These are phyloP conservation scores for Invenusta paracnida DNA, from an alignment of 2,888 invertebrate genomes.

Conservation along the genomic window DNA sequence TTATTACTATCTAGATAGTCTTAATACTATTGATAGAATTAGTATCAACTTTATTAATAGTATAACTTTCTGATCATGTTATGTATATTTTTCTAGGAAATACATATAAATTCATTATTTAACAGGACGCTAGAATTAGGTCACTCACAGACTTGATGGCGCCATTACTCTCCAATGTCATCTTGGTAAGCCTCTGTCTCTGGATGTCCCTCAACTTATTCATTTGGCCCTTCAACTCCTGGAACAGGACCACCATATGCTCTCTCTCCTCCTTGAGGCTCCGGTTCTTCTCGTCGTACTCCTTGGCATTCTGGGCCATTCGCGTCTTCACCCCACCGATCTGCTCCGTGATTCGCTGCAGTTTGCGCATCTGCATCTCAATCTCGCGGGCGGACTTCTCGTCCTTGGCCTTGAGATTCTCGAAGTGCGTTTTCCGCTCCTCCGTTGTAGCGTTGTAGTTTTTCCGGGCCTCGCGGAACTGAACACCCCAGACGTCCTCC, in stretches of 20 bases:
- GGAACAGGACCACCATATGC: slow-evolving; percentile 52
- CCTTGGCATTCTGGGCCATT: slow-evolving; percentile 56
- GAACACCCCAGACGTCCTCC: slow-evolving; percentile 55
- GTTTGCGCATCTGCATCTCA: slow-evolving; percentile 59
- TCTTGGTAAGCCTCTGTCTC: slow-evolving; percentile 56
- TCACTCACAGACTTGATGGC: slow-evolving; percentile 51
- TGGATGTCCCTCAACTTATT: slow-evolving; percentile 58
- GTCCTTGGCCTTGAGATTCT: slow-evolving; percentile 58
- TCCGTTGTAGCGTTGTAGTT: slow-evolving; percentile 59
- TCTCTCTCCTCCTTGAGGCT: slow-evolving; percentile 58
- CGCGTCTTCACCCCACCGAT: slow-evolving; percentile 57
- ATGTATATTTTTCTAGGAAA: too few relatives aligned
- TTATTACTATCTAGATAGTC: too few relatives aligned
- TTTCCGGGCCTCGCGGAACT: slow-evolving; percentile 55
- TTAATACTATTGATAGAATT: too few relatives aligned
- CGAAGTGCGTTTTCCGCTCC: slow-evolving; percentile 58
- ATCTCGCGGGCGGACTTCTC: slow-evolving; percentile 59
- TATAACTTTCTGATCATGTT: too few relatives aligned
- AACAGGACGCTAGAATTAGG: too few relatives aligned
- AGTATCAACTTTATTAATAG: too few relatives aligned
- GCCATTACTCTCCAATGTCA: slow-evolving; percentile 58
- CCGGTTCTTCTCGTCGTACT: slow-evolving; percentile 59
- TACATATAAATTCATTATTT: too few relatives aligned
- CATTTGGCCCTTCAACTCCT: slow-evolving; percentile 59
- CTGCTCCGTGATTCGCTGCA: slow-evolving; percentile 59